Evolutionary conservation across 1,140 invertebrate genomes (phyloP).

Genomic region (Archegozetes longisetosus): DNA sequence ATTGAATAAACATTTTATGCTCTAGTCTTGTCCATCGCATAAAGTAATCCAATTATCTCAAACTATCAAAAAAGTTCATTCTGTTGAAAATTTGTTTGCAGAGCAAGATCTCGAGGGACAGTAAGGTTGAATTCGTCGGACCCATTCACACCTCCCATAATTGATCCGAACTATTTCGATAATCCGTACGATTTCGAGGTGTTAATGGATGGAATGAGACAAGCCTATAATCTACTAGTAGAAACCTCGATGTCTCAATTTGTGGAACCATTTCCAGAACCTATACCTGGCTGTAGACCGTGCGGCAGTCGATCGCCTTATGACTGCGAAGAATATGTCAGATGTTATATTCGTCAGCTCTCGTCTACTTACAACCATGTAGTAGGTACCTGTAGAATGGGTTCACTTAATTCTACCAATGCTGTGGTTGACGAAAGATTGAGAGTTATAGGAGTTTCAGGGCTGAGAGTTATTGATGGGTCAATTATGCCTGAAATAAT

Average conservation of each 20-base stretch:
- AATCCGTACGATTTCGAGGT: background rate
- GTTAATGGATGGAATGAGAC: background rate
- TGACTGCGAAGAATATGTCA: background rate
- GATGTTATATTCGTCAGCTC: background rate
- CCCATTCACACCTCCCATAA: background rate
- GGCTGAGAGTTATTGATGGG: constrained; percentile 55
- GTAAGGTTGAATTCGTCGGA: background rate
- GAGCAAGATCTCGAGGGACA: too few species aligned
- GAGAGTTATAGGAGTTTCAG: constrained; percentile 29
- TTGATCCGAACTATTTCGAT: background rate
- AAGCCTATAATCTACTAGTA: constrained; percentile 4
- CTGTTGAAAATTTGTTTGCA: too few species aligned
- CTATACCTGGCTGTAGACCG: constrained; percentile 45
- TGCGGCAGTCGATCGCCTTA: constrained; percentile 20
- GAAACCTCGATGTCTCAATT: constrained; percentile 5
- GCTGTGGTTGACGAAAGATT: constrained; percentile 7
- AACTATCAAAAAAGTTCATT: too few species aligned
- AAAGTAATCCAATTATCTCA: too few species aligned
- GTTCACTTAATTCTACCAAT: background rate
- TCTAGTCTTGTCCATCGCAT: too few species aligned
- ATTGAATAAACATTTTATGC: too few species aligned
- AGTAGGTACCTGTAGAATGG: constrained; percentile 46
- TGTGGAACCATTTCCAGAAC: constrained; percentile 23
- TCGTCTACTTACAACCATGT: constrained; percentile 50
- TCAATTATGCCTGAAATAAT: constrained; percentile 53